These are phyloP conservation scores for Notarius quadriscutis DNA, from an alignment of 2,113 vertebrate species.

Conservation along the genomic window DNA sequence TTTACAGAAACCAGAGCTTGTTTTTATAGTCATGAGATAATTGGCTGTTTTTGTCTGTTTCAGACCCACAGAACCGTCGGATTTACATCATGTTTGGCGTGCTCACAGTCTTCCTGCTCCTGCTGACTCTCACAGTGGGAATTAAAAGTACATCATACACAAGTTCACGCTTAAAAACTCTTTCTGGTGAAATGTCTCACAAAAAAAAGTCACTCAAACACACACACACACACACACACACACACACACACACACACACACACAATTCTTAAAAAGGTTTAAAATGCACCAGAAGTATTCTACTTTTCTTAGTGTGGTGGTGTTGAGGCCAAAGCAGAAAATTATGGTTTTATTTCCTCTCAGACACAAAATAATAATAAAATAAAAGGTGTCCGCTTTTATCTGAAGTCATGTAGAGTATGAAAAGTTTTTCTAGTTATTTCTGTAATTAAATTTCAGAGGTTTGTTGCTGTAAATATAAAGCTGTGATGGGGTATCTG, in stretches of 20 bases:
- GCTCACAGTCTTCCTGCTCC: conserved; percentile 50
- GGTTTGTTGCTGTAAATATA: not conserved
- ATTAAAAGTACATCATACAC: conserved; percentile 51
- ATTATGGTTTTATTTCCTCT: not conserved
- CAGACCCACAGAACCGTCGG: conserved; percentile 39
- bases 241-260: no score
- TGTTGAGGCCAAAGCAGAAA: not conserved
- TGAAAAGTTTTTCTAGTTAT: no score
- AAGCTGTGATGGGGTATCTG: not conserved
- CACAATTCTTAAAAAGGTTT: no score
- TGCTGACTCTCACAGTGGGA: conserved; percentile 51
- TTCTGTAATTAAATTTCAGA: not conserved
- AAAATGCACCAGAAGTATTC: not conserved
- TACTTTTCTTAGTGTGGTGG: not conserved
- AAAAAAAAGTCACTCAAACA: not conserved
- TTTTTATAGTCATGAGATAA: not conserved
- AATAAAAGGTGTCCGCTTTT: not conserved
- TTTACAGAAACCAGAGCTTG: not conserved
- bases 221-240: no score
- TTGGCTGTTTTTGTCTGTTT: not conserved
- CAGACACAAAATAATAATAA: not conserved
- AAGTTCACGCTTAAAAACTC: not conserved
- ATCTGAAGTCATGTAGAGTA: not conserved
- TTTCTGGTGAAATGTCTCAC: not conserved
- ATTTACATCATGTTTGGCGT: conserved; percentile 47